Percentiles rank a stretch among this genome's conserved stretches.
Evolutionary conservation across 2,888 invertebrate genomes (phyloP).

Genomic region (Slavum lentiscoides): DNA sequence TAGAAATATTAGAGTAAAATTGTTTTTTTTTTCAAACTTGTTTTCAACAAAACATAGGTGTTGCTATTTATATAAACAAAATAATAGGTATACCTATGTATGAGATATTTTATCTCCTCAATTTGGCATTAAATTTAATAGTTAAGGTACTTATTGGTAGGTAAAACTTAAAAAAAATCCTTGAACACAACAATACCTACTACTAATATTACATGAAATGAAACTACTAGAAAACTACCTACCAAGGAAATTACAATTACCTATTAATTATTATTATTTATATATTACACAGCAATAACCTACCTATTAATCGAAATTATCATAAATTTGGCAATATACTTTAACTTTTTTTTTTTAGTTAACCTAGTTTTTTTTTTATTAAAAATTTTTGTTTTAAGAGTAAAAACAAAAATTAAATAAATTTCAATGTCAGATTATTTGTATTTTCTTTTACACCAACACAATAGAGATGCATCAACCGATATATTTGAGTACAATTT

Average conservation of each 20-base stretch:
- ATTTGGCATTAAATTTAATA: conserved; percentile 6
- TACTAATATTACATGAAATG: neutral
- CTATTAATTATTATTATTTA: neutral
- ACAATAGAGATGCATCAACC: neutral
- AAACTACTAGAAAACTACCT: neutral
- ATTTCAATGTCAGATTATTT: neutral
- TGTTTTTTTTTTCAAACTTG: neutral
- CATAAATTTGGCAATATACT: neutral
- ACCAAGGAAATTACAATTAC: neutral
- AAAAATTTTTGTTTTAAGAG: neutral
- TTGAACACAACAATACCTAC: neutral
- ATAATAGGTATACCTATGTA: too few relatives aligned
- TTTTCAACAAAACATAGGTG: neutral
- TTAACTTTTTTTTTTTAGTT: neutral
- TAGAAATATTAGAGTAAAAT: neutral
- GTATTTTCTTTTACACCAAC: neutral
- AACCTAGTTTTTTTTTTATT: neutral
- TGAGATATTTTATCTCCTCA: neutral
- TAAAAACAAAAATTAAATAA: too few relatives aligned
- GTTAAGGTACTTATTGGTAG: neutral
- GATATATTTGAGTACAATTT: too few relatives aligned
- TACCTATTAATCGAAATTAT: neutral
- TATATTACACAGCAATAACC: neutral
- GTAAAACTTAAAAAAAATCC: neutral
- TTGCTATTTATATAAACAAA: conserved; percentile 11